A percentile compares a stretch with the other conserved stretches of the same genome.
Evolutionary conservation across 2,113 vertebrate genomes (phyloP).

Genomic region (Muscicapa adusta): DNA sequence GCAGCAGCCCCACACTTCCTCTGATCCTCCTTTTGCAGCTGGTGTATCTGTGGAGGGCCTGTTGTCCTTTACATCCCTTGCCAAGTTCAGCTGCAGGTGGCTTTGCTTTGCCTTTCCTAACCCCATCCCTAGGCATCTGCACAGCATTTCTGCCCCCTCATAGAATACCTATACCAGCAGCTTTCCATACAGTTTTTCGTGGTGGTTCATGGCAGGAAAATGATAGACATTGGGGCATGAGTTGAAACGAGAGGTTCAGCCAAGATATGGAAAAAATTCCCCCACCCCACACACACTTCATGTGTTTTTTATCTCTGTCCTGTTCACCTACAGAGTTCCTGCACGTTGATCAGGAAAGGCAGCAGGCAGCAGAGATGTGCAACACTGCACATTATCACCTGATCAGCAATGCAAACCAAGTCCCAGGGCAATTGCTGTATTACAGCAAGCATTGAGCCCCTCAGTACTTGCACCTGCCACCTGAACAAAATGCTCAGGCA

Average conservation of each 20-base stretch:
- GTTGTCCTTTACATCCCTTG: background rate
- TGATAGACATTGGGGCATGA: background rate
- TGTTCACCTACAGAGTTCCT: rapidly evolving
- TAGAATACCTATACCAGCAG: background rate
- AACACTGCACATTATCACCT: background rate
- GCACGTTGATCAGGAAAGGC: background rate
- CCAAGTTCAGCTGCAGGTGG: background rate
- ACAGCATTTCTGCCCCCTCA: background rate
- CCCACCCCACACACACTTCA: rapidly evolving
- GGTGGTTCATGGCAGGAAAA: rapidly evolving
- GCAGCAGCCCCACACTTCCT: background rate
- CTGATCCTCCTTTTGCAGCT: background rate
- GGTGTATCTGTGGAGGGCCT: background rate
- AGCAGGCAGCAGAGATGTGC: background rate
- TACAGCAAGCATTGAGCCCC: background rate
- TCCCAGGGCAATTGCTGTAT: background rate
- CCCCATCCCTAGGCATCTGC: background rate
- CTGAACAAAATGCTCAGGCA: background rate
- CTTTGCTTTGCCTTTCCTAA: background rate
- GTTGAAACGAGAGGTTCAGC: background rate
- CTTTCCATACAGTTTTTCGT: background rate
- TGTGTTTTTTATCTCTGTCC: background rate
- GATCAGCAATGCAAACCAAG: background rate
- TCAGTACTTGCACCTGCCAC: background rate
- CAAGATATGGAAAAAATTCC: background rate